Percentiles rank a stretch among this genome's conserved stretches.
Evolutionary conservation across 2,797 vertebrate species (phyloP).

Genomic region (Ctenosaura bakeri): DNA sequence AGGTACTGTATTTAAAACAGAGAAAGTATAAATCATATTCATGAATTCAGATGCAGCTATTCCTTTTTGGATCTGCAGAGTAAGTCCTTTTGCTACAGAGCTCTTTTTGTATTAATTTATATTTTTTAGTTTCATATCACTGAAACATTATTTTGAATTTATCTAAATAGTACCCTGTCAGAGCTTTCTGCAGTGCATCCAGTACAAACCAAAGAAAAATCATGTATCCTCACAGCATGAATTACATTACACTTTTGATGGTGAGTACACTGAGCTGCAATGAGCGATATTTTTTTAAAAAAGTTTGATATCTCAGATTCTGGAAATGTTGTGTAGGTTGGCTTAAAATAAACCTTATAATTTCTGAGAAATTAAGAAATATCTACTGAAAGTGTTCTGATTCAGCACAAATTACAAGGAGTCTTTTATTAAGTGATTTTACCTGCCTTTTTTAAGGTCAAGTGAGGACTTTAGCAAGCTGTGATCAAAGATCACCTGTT

Average conservation of each 20-base stretch:
- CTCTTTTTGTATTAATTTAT: background rate
- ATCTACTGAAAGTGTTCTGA: conserved; percentile 16
- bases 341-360: background rate
- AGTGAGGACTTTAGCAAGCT: conserved; percentile 7
- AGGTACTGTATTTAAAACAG: background rate
- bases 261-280: background rate
- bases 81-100: background rate
- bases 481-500: background rate
- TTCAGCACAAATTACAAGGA: conserved; percentile 21
- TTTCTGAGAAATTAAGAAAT: background rate
- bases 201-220: background rate
- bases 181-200: background rate
- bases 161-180: background rate
- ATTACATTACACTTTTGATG: background rate
- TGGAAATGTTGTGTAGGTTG: background rate
- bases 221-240: background rate
- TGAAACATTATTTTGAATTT: background rate
- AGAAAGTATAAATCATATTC: background rate
- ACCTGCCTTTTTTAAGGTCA: conserved; percentile 23
- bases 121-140: background rate
- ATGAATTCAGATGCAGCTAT: background rate
- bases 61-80: background rate
- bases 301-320: background rate
- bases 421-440: conserved; percentile 17
- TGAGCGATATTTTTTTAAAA: background rate